Base-by-base conservation (phyloP, 2,113 vertebrate genomes). In the Trichomycterus rosablanca region DNA sequence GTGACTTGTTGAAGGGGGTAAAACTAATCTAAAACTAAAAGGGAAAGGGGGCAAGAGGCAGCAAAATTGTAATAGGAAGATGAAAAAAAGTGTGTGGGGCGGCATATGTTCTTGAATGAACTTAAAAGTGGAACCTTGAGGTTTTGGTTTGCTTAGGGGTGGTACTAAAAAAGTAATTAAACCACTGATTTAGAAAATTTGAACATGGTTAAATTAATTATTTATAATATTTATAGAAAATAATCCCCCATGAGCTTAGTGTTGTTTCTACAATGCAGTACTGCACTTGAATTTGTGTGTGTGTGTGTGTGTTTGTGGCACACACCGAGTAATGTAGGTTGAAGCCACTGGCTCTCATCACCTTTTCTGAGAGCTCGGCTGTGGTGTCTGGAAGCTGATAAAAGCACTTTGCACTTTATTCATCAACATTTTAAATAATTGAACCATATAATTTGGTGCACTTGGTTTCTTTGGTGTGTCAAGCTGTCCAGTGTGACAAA, bases 381-480 rank as follows among this genome's bases (percentile, higher is more conserved):
- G 23, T 42, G 19, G 32, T 49, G 15, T 20, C 19, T 65, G 34
- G 16, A 30, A 37, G 16, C 32, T 12, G 14, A 49, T 56, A 34
- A 19, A 49, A 32, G 19, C 49, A 51, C 28, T 54, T 45, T 35
- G 6, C 16, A 26, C 24, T 37, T 23, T 16, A 37, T 26, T n/a
- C 23, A 51, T 52, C 35, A 26, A 20, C 35, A 50, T 40, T 60
- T 60, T 5, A 30, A 28, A 62, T 62, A 28, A 62, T 16, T 39
- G 20, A 40, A 35, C 15, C 59, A 28, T n/a, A n/a, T n/a, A n/a
- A n/a, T n/a, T n/a, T n/a, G n/a, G n/a, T n/a, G n/a, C 20, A 18
- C 37, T 54, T 65, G 65, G 20, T 15, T 53, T 22, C 28, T 67
- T 23, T 35, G 4, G 12, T 44, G 24, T 18, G 20, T 30, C 15